Evolutionary conservation across 2,797 vertebrate species (phyloP).

Genomic region (Tenualosa thibaudeaui): DNA sequence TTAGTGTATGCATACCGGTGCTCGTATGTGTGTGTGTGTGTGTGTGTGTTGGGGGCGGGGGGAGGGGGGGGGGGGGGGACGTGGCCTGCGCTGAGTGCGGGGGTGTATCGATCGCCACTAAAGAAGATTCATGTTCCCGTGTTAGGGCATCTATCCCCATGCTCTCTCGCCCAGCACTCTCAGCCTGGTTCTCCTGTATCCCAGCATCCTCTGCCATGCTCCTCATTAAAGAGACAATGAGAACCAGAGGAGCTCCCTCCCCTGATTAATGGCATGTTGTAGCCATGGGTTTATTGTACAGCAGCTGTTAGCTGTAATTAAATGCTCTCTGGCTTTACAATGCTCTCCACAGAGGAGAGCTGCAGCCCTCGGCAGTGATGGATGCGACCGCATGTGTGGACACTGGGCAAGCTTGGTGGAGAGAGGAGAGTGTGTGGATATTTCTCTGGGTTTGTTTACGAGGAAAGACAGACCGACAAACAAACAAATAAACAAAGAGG

Average conservation of each 20-base stretch:
- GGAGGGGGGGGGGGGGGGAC: too few relatives aligned
- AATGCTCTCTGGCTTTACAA: slow-evolving; percentile 37
- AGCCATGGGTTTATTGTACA: slow-evolving; percentile 51
- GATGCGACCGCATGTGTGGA: background rate
- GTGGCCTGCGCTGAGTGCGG: slow-evolving; percentile 44
- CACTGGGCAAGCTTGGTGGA: too few relatives aligned
- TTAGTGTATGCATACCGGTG: background rate
- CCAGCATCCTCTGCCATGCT: background rate
- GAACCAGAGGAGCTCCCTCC: background rate
- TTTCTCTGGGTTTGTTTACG: background rate
- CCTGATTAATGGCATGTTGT: slow-evolving; percentile 53
- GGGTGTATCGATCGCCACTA: slow-evolving; percentile 69
- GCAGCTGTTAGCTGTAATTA: slow-evolving; percentile 68
- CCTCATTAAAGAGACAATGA: background rate
- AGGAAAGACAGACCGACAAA: background rate
- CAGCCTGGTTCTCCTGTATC: background rate
- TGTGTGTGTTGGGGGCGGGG: background rate
- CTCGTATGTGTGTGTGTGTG: background rate
- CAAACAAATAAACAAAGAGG: background rate
- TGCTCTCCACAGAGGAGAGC: background rate
- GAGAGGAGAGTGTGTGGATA: background rate
- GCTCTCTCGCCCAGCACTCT: background rate
- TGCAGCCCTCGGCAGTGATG: background rate
- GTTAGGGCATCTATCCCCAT: background rate
- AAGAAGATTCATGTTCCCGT: slow-evolving; percentile 65